Percentiles rank a stretch among this genome's conserved stretches.
These are phyloP conservation scores for Gallinago stenura DNA, from an alignment of 2,797 vertebrate genomes.

Conservation along the genomic window DNA sequence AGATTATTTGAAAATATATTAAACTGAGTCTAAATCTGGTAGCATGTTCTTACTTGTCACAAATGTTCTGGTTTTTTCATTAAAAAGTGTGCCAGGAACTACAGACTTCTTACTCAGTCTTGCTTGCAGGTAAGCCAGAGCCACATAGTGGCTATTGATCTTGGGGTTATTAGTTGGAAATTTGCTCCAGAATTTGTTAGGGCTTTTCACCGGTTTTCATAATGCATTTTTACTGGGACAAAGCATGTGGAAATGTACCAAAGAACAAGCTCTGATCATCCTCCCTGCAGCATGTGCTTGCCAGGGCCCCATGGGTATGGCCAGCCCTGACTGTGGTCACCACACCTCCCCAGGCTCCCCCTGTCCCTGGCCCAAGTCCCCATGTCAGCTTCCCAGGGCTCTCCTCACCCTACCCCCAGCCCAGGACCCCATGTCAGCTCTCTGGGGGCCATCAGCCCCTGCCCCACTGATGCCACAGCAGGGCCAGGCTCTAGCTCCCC, in stretches of 20 bases:
- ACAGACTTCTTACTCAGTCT: background rate
- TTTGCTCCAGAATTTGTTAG: background rate
- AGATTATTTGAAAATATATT: background rate
- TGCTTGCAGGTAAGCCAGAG: background rate
- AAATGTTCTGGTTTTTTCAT: background rate
- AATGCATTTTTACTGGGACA: background rate
- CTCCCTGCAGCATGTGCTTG: background rate
- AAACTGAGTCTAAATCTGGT: background rate
- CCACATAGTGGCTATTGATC: background rate
- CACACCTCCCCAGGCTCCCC: accelerated
- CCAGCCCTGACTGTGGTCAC: background rate
- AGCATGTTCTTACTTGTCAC: background rate
- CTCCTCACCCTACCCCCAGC: too few relatives aligned
- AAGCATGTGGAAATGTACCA: background rate
- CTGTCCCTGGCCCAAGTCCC: background rate
- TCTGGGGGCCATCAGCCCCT: background rate
- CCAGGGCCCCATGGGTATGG: accelerated
- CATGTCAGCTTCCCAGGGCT: accelerated
- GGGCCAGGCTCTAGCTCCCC: background rate
- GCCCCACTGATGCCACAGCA: accelerated
- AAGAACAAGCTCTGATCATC: background rate
- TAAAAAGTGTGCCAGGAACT: background rate
- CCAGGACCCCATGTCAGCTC: background rate
- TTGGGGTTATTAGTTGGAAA: background rate
- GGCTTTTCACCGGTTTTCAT: background rate